phyloP scores from a whole-genome alignment of 2,888 invertebrate species.

The Drosophila merina region DNA sequence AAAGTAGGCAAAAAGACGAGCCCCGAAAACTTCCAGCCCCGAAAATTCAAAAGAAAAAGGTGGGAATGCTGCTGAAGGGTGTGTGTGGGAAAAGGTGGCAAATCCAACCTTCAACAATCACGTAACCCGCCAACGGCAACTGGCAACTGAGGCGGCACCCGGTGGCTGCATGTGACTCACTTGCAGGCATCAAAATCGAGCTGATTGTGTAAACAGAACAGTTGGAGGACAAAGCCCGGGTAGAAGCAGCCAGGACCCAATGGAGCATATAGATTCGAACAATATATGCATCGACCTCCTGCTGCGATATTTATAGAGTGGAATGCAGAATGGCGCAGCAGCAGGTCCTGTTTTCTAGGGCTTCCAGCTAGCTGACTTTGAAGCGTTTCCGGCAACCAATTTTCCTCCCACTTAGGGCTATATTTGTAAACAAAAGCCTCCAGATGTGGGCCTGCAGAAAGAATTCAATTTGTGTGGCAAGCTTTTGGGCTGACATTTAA shows the following conservation, averaged over 20 bases:
- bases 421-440: slow-evolving; percentile 14
- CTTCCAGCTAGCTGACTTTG: slow-evolving; percentile 26
- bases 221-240: slow-evolving; percentile 36
- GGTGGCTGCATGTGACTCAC: slow-evolving; percentile 68
- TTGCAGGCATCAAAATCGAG: slow-evolving; percentile 20
- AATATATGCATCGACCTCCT: slow-evolving; percentile 21
- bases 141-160: slow-evolving; percentile 52
- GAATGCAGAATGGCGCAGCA: slow-evolving; percentile 13
- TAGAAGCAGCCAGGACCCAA: neutral
- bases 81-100: neutral
- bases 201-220: slow-evolving; percentile 65
- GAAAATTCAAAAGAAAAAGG: slow-evolving; percentile 7
- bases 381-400: slow-evolving; percentile 6
- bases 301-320: slow-evolving; percentile 39
- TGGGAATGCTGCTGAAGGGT: neutral
- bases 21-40: slow-evolving; percentile 30
- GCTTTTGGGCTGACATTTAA: slow-evolving; percentile 48
- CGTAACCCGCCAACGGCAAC: slow-evolving; percentile 47
- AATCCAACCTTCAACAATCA: slow-evolving; percentile 32
- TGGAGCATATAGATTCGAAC: neutral
- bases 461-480: slow-evolving; percentile 36
- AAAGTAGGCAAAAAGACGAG: slow-evolving; percentile 25
- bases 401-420: slow-evolving; percentile 6
- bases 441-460: neutral
- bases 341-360: slow-evolving; percentile 3